These are phyloP conservation scores for Drosophila hawaiiensis DNA, from an alignment of 2,888 invertebrate species.

Conservation along the genomic window DNA sequence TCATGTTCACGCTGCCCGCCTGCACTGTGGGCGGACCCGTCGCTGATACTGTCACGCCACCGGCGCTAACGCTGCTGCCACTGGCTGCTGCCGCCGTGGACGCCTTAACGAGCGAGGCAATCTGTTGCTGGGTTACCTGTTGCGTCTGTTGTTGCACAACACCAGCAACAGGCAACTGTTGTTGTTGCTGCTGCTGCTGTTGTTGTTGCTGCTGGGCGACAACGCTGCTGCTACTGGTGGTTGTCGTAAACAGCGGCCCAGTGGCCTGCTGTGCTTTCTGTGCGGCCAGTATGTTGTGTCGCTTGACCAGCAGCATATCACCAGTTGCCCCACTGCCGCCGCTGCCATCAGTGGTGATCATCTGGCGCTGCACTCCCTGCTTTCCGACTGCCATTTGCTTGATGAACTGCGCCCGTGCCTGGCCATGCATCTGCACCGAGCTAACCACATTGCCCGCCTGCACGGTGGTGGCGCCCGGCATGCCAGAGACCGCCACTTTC, in stretches of 20 bases:
- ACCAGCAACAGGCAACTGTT: slow-evolving; percentile 82
- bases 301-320: slow-evolving; percentile 87
- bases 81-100: slow-evolving; percentile 83
- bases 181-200: slow-evolving; percentile 86
- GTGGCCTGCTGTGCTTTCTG: slow-evolving; percentile 85
- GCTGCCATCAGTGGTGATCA: slow-evolving; percentile 86
- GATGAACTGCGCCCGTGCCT: slow-evolving; percentile 84
- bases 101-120: slow-evolving; percentile 84
- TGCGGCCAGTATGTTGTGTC: slow-evolving; percentile 85
- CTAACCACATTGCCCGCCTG: slow-evolving; percentile 82
- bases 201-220: slow-evolving; percentile 80
- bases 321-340: slow-evolving; percentile 84
- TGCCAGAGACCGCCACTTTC: slow-evolving; percentile 84
- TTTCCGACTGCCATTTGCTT: slow-evolving; percentile 85
- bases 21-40: slow-evolving; percentile 69
- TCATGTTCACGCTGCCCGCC: slow-evolving; percentile 83
- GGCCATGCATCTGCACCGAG: slow-evolving; percentile 86
- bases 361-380: slow-evolving; percentile 86
- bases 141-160: slow-evolving; percentile 84
- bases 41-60: slow-evolving; percentile 82
- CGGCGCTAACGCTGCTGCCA: slow-evolving; percentile 69
- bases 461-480: slow-evolving; percentile 70
- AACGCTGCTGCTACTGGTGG: slow-evolving; percentile 42
- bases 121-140: slow-evolving; percentile 83
- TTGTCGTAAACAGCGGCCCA: slow-evolving; percentile 86